A percentile compares a stretch with the other conserved stretches of the same genome.
phyloP scores from a whole-genome alignment of 2,113 vertebrate genomes.

The Saguinus midas region DNA sequence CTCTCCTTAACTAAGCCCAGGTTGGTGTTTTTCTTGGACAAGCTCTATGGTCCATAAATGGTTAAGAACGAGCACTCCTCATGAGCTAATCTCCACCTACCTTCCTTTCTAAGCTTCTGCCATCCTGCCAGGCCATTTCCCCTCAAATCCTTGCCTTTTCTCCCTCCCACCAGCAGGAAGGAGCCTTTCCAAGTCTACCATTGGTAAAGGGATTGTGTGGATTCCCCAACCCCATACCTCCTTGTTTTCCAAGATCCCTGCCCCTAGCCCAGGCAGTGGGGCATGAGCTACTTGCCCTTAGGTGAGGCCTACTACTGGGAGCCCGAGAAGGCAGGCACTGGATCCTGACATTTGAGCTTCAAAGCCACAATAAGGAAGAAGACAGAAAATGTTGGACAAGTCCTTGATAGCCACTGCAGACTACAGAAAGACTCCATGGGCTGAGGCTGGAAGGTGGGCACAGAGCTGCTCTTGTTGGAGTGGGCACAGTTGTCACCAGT shows the following conservation, averaged over 20 bases:
- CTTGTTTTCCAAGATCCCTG: neutral
- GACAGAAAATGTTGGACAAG: neutral
- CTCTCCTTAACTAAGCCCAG: neutral
- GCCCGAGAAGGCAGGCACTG: neutral
- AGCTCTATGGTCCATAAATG: neutral
- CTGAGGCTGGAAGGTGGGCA: fast-evolving
- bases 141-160: neutral
- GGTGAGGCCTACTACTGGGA: too few relatives aligned
- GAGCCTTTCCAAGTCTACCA: neutral
- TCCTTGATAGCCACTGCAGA: neutral
- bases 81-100: neutral
- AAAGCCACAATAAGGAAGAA: neutral
- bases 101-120: neutral
- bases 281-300: fast-evolving
- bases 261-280: neutral
- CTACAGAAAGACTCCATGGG: neutral
- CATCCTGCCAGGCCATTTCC: neutral
- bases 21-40: neutral
- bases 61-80: neutral
- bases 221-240: neutral
- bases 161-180: neutral
- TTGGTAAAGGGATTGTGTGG: neutral
- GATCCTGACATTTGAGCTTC: neutral
- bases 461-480: neutral
- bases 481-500: neutral